These are phyloP conservation scores for Taenioides sp. DNA, from an alignment of 2,797 vertebrate genomes.

Conservation along the genomic window DNA sequence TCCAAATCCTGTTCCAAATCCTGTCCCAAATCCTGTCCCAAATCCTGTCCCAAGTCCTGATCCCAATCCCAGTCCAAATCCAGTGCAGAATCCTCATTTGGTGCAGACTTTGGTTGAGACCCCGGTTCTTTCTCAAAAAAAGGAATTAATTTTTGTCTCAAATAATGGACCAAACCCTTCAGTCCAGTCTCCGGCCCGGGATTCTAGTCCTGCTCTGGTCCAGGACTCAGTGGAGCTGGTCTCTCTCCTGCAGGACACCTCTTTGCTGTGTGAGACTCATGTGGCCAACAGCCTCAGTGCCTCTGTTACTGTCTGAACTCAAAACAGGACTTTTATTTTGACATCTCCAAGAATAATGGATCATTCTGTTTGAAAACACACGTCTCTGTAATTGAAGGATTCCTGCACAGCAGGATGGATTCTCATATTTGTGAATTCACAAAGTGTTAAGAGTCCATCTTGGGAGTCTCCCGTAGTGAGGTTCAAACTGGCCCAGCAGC, in stretches of 20 bases:
- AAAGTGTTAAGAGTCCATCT: too few species aligned
- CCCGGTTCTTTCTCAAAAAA: not conserved
- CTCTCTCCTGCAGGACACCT: conserved; percentile 48
- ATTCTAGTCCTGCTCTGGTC: not conserved
- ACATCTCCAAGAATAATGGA: not conserved
- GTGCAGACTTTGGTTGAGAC: not conserved
- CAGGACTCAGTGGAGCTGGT: conserved; percentile 49
- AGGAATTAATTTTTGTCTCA: not conserved
- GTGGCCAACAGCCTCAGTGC: conserved; percentile 19
- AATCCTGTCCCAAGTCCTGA: too few species aligned
- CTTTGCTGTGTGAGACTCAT: conserved; percentile 45
- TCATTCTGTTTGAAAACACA: too few species aligned
- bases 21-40: too few species aligned
- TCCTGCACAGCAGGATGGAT: not conserved
- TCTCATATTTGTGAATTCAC: too few species aligned
- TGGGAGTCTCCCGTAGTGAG: too few species aligned
- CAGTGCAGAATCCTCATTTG: too few species aligned
- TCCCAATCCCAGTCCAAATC: too few species aligned
- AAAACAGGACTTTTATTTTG: not conserved
- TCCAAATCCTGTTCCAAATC: too few species aligned
- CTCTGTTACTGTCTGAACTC: conserved; percentile 37
- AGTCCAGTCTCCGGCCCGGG: not conserved
- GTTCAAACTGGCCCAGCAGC: too few species aligned
- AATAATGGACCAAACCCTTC: not conserved
- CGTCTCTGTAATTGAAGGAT: not conserved